Evolutionary conservation across 1,140 invertebrate genomes (phyloP), one percentile per base, ranked within the genome.

Genomic region (Drosophila suzukii): DNA sequence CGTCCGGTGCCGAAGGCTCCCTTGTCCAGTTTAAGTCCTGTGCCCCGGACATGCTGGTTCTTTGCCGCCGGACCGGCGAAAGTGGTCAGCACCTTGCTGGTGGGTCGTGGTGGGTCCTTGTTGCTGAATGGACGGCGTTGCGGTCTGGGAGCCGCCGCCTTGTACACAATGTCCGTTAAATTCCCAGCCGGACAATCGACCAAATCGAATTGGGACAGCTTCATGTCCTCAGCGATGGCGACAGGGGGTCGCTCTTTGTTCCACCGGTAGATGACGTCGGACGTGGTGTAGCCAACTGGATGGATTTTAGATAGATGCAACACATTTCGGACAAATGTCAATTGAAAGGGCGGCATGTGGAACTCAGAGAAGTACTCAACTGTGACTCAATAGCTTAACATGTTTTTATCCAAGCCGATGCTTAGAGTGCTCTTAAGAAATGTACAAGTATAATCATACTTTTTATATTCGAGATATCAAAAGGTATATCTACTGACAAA

Each of bases 251-350:
- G 93, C 43, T 94, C 94, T 59, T 92, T 93, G 92, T 97, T 97
- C 97, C 97, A 98, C 51, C 94, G 93, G 93, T 98, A 98, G 47
- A 97, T 93, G 34, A 98, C 95, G 91, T 98, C 97, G 39, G 94
- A 93, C 5, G 95, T 95, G 32, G 96, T 96, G 92, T 98, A 98
- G 17, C 96, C 97, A 93, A 97, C 97, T 98, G 91, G 2, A 2
- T 34, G 7, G 32, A 10, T 47, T 36, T 11, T 15, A 53, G 11
- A 51, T 34, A 15, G 32, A 15, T 32, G 49, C 49, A 34, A 50
- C n/a, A 34, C 3, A 15, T 15, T 13, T 39, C 20, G 34, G 54
- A 44, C 13, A 61, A 54, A 59, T 67, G 49, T 49, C 61, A 75
- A 67, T 67, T 76, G 36, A 67, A 41, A 12, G 32, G 65, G 51